These are phyloP conservation scores for Helleia helle DNA, from an alignment of 2,888 invertebrate species.

Conservation along the genomic window DNA sequence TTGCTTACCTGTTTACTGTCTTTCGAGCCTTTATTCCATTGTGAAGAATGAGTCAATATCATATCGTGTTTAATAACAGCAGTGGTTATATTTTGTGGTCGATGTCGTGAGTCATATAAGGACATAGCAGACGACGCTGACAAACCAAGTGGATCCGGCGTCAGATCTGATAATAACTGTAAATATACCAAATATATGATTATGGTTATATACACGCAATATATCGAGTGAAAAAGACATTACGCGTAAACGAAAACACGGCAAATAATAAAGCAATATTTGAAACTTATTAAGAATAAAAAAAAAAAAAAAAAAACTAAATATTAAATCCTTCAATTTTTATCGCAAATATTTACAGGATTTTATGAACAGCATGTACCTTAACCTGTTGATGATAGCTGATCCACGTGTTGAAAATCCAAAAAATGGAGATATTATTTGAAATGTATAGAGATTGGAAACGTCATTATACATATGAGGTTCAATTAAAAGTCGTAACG, in stretches of 20 bases:
- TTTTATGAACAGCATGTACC: too few relatives aligned
- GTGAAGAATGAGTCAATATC: slow-evolving; percentile 78
- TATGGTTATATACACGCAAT: slow-evolving; percentile 18
- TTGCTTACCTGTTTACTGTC: slow-evolving; percentile 51
- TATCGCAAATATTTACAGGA: too few relatives aligned
- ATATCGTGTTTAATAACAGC: slow-evolving; percentile 77
- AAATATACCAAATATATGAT: slow-evolving; percentile 30
- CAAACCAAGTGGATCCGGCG: slow-evolving; percentile 79
- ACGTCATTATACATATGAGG: too few relatives aligned
- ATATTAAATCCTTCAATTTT: too few relatives aligned
- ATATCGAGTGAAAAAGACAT: slow-evolving; percentile 30
- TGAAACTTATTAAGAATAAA: too few relatives aligned
- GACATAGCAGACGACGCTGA: slow-evolving; percentile 79
- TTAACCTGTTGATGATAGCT: too few relatives aligned
- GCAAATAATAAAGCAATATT: too few relatives aligned
- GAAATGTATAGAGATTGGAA: slow-evolving; percentile 10
- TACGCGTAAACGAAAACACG: too few relatives aligned
- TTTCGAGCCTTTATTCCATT: slow-evolving; percentile 67
- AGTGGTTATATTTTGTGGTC: slow-evolving; percentile 73
- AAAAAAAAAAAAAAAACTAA: too few relatives aligned
- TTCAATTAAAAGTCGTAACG: too few relatives aligned
- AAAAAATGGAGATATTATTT: too few relatives aligned
- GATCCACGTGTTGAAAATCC: too few relatives aligned
- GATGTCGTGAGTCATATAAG: slow-evolving; percentile 86
- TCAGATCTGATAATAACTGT: slow-evolving; percentile 78